These are phyloP conservation scores for Augochlorella aurata DNA, from an alignment of 2,888 invertebrate species.

Conservation along the genomic window DNA sequence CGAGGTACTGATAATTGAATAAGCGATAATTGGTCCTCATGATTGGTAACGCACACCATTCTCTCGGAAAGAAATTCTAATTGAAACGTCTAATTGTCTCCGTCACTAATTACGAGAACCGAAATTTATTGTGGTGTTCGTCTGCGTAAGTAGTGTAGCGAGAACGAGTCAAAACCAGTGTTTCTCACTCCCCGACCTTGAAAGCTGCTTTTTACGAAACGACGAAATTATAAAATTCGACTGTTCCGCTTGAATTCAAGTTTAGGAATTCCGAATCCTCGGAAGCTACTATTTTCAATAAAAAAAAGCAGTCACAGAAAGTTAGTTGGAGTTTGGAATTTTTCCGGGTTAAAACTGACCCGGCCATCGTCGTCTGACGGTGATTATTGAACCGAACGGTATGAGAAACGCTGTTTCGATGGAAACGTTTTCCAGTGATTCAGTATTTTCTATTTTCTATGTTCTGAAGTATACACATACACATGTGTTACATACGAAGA, in stretches of 20 bases:
- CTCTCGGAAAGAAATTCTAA: constrained; percentile 14
- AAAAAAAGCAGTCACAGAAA: neutral
- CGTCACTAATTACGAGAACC: constrained; percentile 4
- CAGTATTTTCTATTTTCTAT: constrained; percentile 49
- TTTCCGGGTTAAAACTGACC: neutral
- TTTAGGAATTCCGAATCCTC: neutral
- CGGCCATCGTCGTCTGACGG: neutral
- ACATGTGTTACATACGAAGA: neutral
- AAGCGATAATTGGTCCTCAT: constrained; percentile 7
- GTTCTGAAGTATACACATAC: constrained; percentile 34
- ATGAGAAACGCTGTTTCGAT: constrained; percentile 64
- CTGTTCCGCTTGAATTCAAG: neutral
- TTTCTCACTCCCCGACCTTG: constrained; percentile 58
- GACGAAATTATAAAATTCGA: neutral
- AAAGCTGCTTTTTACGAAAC: neutral
- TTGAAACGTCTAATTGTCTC: constrained; percentile 12
- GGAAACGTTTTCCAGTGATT: constrained; percentile 44
- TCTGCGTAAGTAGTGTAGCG: constrained; percentile 66
- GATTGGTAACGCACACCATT: neutral
- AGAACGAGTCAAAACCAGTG: constrained; percentile 47
- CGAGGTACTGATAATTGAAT: neutral
- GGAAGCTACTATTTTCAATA: neutral
- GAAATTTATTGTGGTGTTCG: constrained; percentile 62
- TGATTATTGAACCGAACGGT: constrained; percentile 25
- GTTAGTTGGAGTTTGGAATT: neutral